A percentile compares a stretch with the other conserved stretches of the same genome.
Conservation (phyloP, 2,113 vertebrate species). For the Struthidea cinerea region DNA sequence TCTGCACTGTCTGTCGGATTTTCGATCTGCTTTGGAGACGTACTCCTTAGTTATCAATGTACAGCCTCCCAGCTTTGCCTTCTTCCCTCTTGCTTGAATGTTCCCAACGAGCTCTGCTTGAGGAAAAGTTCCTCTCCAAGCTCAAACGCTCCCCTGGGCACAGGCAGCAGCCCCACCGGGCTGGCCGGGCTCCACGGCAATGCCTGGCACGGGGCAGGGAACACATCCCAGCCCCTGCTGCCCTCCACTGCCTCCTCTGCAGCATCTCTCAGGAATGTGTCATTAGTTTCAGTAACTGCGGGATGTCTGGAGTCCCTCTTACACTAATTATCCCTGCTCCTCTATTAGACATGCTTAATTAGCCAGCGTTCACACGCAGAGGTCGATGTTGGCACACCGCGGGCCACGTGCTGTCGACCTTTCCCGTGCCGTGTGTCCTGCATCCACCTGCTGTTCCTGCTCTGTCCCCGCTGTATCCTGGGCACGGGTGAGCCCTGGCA, state of each 20-base stretch:
- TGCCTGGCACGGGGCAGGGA: neutral
- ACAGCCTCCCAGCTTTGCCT: neutral
- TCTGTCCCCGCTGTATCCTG: neutral
- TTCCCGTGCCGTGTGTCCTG: accelerated
- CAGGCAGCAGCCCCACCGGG: neutral
- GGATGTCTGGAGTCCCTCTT: neutral
- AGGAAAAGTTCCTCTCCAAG: neutral
- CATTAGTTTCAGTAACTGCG: neutral
- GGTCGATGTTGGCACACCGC: neutral
- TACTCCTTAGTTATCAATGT: neutral
- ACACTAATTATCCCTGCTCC: conserved; percentile 12
- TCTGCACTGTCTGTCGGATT: accelerated
- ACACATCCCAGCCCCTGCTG: neutral
- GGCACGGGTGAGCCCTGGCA: neutral
- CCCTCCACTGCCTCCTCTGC: neutral
- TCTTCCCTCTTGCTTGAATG: neutral
- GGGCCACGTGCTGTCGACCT: neutral
- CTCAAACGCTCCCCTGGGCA: accelerated
- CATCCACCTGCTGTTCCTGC: neutral
- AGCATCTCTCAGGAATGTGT: neutral
- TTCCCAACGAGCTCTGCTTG: neutral
- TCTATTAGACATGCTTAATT: conserved; percentile 55
- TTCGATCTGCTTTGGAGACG: neutral
- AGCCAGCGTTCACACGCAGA: neutral
- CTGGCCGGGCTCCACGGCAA: accelerated